A percentile compares a stretch with the other conserved stretches of the same genome.
Conservation (phyloP, 2,888 invertebrate genomes). For the Orthosia incerta region DNA sequence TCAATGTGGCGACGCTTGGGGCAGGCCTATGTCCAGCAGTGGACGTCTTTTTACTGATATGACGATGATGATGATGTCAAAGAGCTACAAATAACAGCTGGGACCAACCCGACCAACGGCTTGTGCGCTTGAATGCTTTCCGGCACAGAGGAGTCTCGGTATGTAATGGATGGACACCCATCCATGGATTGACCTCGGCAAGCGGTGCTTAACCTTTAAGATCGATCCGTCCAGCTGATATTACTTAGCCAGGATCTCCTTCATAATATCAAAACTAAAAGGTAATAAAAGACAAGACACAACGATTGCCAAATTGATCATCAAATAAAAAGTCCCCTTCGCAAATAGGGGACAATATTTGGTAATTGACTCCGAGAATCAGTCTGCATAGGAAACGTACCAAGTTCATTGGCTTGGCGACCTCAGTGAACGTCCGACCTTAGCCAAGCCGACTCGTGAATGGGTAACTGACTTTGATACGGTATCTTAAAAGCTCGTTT, state of each 20-base stretch:
- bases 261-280: constrained; percentile 23
- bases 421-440: constrained; percentile 58
- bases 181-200: background rate
- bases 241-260: background rate
- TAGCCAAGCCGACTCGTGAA: constrained; percentile 26
- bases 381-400: constrained; percentile 49
- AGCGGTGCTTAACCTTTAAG: background rate
- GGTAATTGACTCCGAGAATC: constrained; percentile 54
- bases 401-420: constrained; percentile 59
- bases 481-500: constrained; percentile 37
- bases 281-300: constrained; percentile 18
- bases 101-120: background rate
- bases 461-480: constrained; percentile 44
- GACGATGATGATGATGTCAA: background rate
- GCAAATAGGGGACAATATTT: constrained; percentile 56
- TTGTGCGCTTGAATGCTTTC: too few species aligned
- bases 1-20: too few species aligned
- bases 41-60: too few species aligned
- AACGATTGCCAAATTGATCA: constrained; percentile 73
- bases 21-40: too few species aligned
- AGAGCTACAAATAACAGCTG: background rate
- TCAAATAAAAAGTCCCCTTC: constrained; percentile 62
- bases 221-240: background rate
- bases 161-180: background rate
- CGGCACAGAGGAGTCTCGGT: too few species aligned